Percentiles rank a stretch among this genome's conserved stretches.
Conservation (phyloP, 2,113 vertebrate genomes). For the Triplophysa dalaica region DNA sequence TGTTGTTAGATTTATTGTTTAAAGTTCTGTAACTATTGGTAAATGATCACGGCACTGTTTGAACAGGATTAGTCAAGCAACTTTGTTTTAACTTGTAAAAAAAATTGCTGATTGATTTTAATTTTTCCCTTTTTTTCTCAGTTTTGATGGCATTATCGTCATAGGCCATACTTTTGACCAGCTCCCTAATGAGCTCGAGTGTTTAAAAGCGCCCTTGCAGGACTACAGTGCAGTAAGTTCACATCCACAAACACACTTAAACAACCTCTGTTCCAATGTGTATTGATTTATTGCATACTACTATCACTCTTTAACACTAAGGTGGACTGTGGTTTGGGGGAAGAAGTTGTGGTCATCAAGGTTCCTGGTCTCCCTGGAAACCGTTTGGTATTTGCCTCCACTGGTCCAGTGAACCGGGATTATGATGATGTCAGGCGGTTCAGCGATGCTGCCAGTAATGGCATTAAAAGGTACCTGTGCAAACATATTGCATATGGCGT, state of each 20-base stretch:
- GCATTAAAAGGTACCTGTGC: conserved; percentile 65
- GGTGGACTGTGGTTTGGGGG: conserved; percentile 70
- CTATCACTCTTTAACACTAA: conserved; percentile 35
- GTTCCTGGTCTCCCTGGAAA: conserved; percentile 73
- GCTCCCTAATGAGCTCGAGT: conserved; percentile 65
- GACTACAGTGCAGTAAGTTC: conserved; percentile 73
- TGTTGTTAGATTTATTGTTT: no score
- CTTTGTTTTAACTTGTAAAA: background rate
- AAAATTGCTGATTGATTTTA: background rate
- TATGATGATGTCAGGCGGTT: conserved; percentile 78
- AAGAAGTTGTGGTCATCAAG: conserved; percentile 73
- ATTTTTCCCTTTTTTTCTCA: conserved; percentile 29
- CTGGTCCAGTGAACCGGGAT: conserved; percentile 77
- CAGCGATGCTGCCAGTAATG: conserved; percentile 72
- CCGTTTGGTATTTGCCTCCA: conserved; percentile 74
- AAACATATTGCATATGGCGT: background rate
- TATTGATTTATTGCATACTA: background rate
- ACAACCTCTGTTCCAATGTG: background rate
- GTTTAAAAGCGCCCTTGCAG: conserved; percentile 68
- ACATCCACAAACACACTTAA: background rate
- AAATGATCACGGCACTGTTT: background rate
- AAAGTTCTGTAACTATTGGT: no score
- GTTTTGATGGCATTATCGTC: conserved; percentile 77
- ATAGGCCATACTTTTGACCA: conserved; percentile 67
- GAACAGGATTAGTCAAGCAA: background rate